Evolutionary conservation across 2,113 vertebrate genomes (phyloP), one percentile per base, ranked within the genome.

Genomic region (Microcebus ravelobensis): DNA sequence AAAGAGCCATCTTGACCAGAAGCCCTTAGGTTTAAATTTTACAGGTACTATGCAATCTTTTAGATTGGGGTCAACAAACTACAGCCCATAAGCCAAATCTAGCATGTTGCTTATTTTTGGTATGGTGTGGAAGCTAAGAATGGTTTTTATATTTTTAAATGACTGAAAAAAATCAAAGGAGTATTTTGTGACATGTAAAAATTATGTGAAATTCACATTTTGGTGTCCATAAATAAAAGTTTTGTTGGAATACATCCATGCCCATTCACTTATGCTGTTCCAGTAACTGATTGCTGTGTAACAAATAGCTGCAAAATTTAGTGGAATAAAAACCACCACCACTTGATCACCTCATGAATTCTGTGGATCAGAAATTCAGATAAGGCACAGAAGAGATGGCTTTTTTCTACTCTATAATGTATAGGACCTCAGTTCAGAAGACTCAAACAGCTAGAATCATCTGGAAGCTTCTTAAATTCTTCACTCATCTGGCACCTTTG

Each of bases 331-430:
- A 86, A 48, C 23, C 57, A 85, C 15, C 25, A 94, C 50, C 31
- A 77, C 80, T 92, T 94, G 90, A 87, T 93, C 36, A 96, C 29
- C 63, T 94, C 45, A 76, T 20, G 5, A 80, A 94, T 95, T 87
- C 55, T 59, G 25, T 42, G 42, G 65, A 39, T 76, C 86, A 90
- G 36, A 42, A 94, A 93, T 91, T 95, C 84, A 94, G 91, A 85
- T 67, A 95, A 95, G 29, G 63, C 31, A 86, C 29, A 82, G 34
- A 4, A 95, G n/a, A 39, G 25, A 80, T 84, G 81, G 5, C 8
- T 86, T 89, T 71, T 89, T 91, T 59, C 70, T 90, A 87, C 55
- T 77, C 23, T 9, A 71, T 39, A 59, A 59, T 74, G 63, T 63
- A 65, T 81, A 48, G 81, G 52, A 70, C 29, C 82, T 93, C 76